Conservation (phyloP, 2,888 invertebrate genomes). For the Terebella lapidaria region DNA sequence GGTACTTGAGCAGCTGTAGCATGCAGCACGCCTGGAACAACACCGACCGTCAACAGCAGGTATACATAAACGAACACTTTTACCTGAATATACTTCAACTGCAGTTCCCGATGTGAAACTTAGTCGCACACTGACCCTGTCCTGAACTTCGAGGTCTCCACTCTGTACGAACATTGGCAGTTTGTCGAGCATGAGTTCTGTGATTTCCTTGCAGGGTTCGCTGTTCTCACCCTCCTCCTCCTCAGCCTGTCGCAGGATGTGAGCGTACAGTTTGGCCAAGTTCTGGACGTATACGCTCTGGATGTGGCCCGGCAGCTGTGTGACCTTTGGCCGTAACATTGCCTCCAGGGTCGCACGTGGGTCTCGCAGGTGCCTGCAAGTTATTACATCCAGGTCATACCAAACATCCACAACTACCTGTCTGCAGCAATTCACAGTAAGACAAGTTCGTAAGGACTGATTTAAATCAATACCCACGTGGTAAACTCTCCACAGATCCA, state of each 20-base stretch:
- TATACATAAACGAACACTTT: too few species aligned
- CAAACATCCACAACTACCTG: not conserved
- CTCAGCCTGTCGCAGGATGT: slow-evolving; percentile 42
- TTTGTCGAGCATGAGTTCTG: slow-evolving; percentile 61
- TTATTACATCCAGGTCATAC: not conserved
- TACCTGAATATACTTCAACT: too few species aligned
- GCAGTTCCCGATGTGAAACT: too few species aligned
- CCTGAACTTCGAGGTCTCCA: slow-evolving; percentile 96
- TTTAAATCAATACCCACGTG: slow-evolving; percentile 59
- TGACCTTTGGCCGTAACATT: slow-evolving; percentile 69
- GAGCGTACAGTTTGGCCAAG: slow-evolving; percentile 74
- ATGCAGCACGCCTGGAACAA: slow-evolving; percentile 71
- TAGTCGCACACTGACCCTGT: slow-evolving; percentile 64
- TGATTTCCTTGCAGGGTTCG: slow-evolving; percentile 43
- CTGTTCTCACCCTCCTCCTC: slow-evolving; percentile 30
- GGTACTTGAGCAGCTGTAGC: slow-evolving; percentile 66
- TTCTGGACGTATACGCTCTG: slow-evolving; percentile 96
- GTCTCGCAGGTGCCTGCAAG: slow-evolving; percentile 60
- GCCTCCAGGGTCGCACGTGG: slow-evolving; percentile 70
- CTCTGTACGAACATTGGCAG: slow-evolving; percentile 83
- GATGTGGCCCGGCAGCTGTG: slow-evolving; percentile 82
- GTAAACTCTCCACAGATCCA: slow-evolving; percentile 98
- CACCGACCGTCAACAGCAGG: too few species aligned
- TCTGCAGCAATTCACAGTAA: not conserved
- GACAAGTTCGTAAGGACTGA: not conserved